Base-by-base conservation (phyloP, 2,888 invertebrate genomes). In the Dysmachus trigonus region DNA sequence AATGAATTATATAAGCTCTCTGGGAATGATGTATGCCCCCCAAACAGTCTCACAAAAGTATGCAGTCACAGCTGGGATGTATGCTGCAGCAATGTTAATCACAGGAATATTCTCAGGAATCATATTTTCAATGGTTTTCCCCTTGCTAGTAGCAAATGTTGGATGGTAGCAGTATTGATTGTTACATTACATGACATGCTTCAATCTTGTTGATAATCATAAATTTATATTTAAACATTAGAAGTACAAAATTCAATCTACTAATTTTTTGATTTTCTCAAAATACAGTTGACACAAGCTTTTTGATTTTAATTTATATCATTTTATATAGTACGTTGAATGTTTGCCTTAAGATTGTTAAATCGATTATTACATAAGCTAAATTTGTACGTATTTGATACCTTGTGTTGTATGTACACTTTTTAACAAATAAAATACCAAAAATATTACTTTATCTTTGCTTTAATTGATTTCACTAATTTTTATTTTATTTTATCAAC, bases 1-100 rank as follows among this genome's bases (percentile, higher is more conserved):
- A 97, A 73, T 94, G 95, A 97, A 94, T 94, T 93, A 74, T 13
- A 71, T 15, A n/a, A 97, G 97, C 88, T 91, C 92, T 6, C 89
- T 92, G 86, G 92, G 90, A 22, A 92, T 92, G 92, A 92, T 92
- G 92, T 92, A 92, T 86, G 89, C 92, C 7, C 92, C 92, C 15
- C 90, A 91, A 88, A 94, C 94, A 53, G 97, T 97, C 18, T 95
- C 96, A n/a, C 95, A 95, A 0, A 95, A 97, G 89, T 93, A 97
- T 91, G 96, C 97, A 18, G 93, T 96, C 0, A 95, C 95, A 0
- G 99, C 99, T 0, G 99, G 99, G 86, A 99, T 99, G 99, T 97
- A 98, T 91, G 98, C 97, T 71, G 98, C 97, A 0, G 98, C 99
- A 27, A 96, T 96, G 90, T 94, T 99, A 1, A 96, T 99, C 41